Evolutionary conservation across 2,888 invertebrate species (phyloP), one percentile per base, ranked within the genome.

Genomic region (Caenorhabditis sinica): DNA sequence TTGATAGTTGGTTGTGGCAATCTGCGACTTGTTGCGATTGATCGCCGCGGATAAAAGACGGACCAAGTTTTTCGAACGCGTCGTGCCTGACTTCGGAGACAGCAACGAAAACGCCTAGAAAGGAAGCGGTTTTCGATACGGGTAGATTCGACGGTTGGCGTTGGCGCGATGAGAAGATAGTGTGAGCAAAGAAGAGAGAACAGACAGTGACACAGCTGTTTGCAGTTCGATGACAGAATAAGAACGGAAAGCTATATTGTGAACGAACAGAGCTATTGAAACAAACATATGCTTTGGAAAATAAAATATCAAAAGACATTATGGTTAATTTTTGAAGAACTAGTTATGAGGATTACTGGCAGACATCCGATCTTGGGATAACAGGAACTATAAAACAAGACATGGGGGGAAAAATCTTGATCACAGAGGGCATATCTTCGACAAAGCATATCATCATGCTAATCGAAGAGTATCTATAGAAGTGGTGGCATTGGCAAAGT

Each of bases 221-320:
- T 80, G 80, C 80, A 80, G 80, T 80, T 56, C 80, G 80, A 80
- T 73, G 80, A 79, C 80, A 56, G 28, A 65, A 66, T 56, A 40
- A 15, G 80, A 80, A 80, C 72, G 43, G 69, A 40, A 53, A 28
- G 15, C 6, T 11, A 36, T 45, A 15, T 20, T 63, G 33, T 58
- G 40, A 40, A 25, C 15, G 11, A 36, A n/a, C 23, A 13, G 36
- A 23, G 36, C 33, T 49, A 17, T 28, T 15, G 28, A 8, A 40
- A 40, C 2, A 40, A 40, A 40, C 6, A 40, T 40, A 6, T 2
- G 13, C 6, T 40, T 11, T 6, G 40, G 40, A 11, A 40, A 6
- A 11, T 33, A 40, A 40, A 40, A 40, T 40, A 11, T 40, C 40
- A 11, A 2, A 11, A 40, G 13, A 11, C 40, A 40, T 8, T 33